phyloP scores from a whole-genome alignment of 2,113 vertebrate genomes.

The Lasiurus cinereus region DNA sequence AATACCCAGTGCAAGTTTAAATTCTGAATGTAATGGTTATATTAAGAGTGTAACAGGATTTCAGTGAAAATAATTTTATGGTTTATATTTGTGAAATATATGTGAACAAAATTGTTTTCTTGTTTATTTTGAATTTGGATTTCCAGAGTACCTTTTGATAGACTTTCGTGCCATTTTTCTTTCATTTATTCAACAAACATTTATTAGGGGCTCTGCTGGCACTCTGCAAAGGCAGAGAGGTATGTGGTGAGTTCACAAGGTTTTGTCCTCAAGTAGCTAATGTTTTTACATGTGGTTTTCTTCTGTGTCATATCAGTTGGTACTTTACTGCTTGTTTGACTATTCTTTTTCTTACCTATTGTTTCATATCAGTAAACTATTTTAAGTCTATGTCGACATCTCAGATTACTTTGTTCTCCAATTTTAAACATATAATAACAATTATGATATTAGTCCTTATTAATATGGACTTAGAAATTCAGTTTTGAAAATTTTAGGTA shows the following conservation, averaged over 20 bases:
- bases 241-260: too few relatives aligned
- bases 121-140: conserved; percentile 25
- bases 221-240: neutral
- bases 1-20: neutral
- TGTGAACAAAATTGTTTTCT: neutral
- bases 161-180: conserved; percentile 8
- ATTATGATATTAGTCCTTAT: neutral
- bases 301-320: neutral
- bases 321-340: neutral
- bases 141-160: neutral
- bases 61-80: conserved; percentile 10
- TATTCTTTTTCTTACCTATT: neutral
- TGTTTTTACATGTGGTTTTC: neutral
- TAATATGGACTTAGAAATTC: neutral
- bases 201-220: neutral
- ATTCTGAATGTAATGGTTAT: neutral
- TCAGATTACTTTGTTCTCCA: conserved; percentile 45
- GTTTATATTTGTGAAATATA: conserved; percentile 13
- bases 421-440: neutral
- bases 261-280: neutral
- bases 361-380: conserved; percentile 62
- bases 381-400: conserved; percentile 36
- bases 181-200: neutral
- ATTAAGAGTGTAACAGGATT: neutral
- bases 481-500: neutral